These are phyloP conservation scores for Dolichotis patagonum DNA, from an alignment of 2,113 vertebrate species.

Conservation along the genomic window DNA sequence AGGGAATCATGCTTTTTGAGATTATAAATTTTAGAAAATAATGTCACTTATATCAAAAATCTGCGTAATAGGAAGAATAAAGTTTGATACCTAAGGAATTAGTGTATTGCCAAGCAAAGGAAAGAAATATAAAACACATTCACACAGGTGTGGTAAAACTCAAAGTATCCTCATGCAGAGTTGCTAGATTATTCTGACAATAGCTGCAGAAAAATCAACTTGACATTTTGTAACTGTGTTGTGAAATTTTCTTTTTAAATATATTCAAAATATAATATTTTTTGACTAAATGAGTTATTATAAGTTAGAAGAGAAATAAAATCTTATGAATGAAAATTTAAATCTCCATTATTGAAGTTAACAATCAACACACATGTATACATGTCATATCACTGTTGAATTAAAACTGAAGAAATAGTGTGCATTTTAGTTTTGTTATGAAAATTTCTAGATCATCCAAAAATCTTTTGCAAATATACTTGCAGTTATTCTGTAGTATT, in stretches of 20 bases:
- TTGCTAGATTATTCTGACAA: not conserved
- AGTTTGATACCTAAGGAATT: not conserved
- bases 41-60: not conserved
- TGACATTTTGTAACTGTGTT: not conserved
- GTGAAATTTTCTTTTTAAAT: not conserved
- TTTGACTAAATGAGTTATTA: not conserved
- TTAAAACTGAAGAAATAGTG: not conserved
- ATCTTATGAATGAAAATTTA: not conserved
- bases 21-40: slow-evolving; percentile 2
- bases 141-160: not conserved
- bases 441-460: not conserved
- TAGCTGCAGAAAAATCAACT: not conserved
- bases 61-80: not conserved
- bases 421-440: not conserved
- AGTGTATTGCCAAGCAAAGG: not conserved
- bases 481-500: not conserved
- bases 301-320: not conserved
- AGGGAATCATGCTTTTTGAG: not conserved
- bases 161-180: not conserved
- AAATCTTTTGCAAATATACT: not conserved
- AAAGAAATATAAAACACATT: not conserved
- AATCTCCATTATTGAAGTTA: not conserved
- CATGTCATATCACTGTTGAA: not conserved
- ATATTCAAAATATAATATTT: not conserved
- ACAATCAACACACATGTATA: not conserved